These are phyloP conservation scores for Quiscalus mexicanus DNA, from an alignment of 2,113 vertebrate genomes.

Conservation along the genomic window DNA sequence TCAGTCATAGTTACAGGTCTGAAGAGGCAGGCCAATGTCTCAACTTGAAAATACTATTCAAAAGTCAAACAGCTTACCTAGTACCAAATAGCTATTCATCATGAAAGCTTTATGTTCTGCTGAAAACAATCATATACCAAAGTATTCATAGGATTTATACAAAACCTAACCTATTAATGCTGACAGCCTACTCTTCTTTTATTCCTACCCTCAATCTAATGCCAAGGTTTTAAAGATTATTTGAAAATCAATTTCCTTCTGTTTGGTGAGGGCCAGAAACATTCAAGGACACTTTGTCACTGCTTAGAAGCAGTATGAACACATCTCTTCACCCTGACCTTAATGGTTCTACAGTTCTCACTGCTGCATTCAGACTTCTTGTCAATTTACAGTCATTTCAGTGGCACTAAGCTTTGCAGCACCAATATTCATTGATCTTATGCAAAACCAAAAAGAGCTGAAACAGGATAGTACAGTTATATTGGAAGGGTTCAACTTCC, in stretches of 20 bases:
- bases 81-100: neutral
- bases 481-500: neutral
- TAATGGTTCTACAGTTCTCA: neutral
- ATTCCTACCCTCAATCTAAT: neutral
- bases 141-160: neutral
- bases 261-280: neutral
- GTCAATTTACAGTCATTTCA: neutral
- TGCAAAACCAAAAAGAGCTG: neutral
- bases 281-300: neutral
- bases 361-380: neutral
- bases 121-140: neutral
- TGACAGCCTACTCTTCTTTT: neutral
- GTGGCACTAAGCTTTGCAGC: neutral
- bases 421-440: neutral
- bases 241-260: neutral
- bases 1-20: neutral
- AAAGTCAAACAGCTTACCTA: neutral
- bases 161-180: fast-evolving
- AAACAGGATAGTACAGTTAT: neutral
- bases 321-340: neutral
- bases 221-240: neutral
- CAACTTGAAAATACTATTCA: neutral
- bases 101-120: neutral
- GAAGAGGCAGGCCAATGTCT: neutral
- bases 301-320: neutral